Conservation (phyloP, 2,797 vertebrate species). For the Coregonus ussuriensis region DNA sequence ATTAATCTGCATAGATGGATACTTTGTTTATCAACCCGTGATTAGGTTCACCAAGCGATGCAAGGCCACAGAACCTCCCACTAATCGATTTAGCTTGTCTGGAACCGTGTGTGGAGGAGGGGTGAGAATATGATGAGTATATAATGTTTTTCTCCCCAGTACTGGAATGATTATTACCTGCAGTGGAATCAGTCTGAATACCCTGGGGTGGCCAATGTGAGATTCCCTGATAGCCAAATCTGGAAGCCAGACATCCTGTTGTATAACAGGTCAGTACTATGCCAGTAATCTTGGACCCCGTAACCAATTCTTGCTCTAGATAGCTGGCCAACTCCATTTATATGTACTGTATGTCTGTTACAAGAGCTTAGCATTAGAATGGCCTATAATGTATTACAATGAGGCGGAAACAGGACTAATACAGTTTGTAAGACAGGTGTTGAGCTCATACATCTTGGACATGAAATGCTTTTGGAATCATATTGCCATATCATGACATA, state of each 20-base stretch:
- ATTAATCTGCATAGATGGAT: neutral
- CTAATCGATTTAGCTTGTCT: neutral
- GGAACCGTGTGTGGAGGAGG: neutral
- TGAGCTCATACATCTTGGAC: too few species aligned
- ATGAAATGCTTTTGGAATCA: too few species aligned
- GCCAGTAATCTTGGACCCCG: neutral
- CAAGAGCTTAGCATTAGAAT: too few species aligned
- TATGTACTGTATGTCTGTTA: too few species aligned
- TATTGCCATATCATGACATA: too few species aligned
- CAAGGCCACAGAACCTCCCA: neutral
- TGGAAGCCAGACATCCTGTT: slow-evolving; percentile 98
- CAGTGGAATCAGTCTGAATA: slow-evolving; percentile 88
- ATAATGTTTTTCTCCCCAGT: slow-evolving; percentile 65
- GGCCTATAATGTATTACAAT: too few species aligned
- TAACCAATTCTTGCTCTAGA: neutral
- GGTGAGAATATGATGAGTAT: slow-evolving; percentile 5
- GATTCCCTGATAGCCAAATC: slow-evolving; percentile 87
- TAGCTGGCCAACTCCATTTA: neutral
- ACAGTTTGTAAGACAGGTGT: too few species aligned
- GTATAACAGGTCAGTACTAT: slow-evolving; percentile 88
- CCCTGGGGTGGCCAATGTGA: slow-evolving; percentile 85
- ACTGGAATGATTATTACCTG: slow-evolving; percentile 88
- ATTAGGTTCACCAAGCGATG: neutral
- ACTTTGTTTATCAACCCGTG: neutral
- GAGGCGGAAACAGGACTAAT: too few species aligned